Evolutionary conservation across 37 sponge, comb jelly and placozoan species (phyloP).

Genomic region (Aphrocallistes beatrix): DNA sequence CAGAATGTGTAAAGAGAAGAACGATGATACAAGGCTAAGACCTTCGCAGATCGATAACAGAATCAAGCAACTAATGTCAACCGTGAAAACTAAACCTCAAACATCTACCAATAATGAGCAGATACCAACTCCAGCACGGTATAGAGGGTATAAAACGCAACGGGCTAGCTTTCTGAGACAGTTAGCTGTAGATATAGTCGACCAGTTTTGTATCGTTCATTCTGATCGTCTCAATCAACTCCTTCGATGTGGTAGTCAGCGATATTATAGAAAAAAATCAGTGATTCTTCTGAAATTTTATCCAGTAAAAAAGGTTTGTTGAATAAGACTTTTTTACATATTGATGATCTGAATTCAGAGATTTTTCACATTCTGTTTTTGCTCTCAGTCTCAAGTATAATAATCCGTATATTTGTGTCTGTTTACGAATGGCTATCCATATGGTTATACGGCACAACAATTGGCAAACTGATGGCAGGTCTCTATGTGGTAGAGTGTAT

Average conservation of each 20-base stretch:
- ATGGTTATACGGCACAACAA: neutral
- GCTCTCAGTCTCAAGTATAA: neutral
- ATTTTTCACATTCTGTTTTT: neutral
- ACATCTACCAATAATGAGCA: neutral
- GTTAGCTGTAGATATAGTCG: neutral
- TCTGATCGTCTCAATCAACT: neutral
- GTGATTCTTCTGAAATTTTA: neutral
- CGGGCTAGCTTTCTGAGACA: neutral
- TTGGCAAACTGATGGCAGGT: neutral
- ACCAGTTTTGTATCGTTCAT: neutral
- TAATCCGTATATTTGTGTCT: slow-evolving; percentile 1
- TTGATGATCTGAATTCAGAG: neutral
- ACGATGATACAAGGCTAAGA: neutral
- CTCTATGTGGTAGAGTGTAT: neutral
- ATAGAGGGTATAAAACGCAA: neutral
- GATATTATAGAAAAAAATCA: neutral
- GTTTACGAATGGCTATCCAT: neutral
- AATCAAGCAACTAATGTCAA: neutral
- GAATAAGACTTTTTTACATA: neutral
- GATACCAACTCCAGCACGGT: neutral
- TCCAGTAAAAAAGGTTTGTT: neutral
- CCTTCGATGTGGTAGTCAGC: neutral
- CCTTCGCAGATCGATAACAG: neutral
- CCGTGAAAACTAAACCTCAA: neutral
- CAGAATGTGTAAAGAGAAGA: neutral